phyloP scores from a whole-genome alignment of 2,888 invertebrate genomes.

The Trissoscelio sp. region DNA sequence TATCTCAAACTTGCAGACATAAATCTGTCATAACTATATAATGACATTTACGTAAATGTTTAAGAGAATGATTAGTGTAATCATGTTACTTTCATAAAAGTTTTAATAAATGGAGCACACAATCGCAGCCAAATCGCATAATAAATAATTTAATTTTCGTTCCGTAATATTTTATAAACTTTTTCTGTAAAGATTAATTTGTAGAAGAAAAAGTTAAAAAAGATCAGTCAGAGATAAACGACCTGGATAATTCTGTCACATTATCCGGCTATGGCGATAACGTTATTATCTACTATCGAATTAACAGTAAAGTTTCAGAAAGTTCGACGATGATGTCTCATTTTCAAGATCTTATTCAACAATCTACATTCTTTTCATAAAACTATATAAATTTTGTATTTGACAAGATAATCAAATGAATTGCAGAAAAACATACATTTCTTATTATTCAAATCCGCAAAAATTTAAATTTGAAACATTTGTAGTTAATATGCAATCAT shows the following conservation, averaged over 20 bases:
- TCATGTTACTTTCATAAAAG: not conserved
- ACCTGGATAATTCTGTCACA: slow-evolving; percentile 55
- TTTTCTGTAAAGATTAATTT: slow-evolving; percentile 31
- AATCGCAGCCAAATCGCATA: slow-evolving; percentile 7
- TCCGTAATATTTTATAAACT: slow-evolving; percentile 32
- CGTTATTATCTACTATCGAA: slow-evolving; percentile 65
- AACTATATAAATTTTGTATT: slow-evolving; percentile 46
- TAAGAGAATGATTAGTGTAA: not conserved
- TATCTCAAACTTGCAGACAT: no score
- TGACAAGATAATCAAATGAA: slow-evolving; percentile 35
- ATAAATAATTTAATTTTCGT: slow-evolving; percentile 24
- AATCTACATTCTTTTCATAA: slow-evolving; percentile 35
- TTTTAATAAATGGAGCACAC: not conserved
- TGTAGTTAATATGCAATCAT: no score
- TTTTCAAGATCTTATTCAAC: slow-evolving; percentile 59
- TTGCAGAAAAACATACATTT: not conserved
- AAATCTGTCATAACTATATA: no score
- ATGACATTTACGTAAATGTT: no score
- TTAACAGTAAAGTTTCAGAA: slow-evolving; percentile 62
- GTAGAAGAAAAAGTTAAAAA: slow-evolving; percentile 21
- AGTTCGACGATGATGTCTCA: slow-evolving; percentile 58
- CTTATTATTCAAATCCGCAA: slow-evolving; percentile 3
- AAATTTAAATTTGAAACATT: no score
- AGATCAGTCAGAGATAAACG: slow-evolving; percentile 45
- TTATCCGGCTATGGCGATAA: slow-evolving; percentile 50